Evolutionary conservation across 2,888 invertebrate species (phyloP).

Genomic region (Mythimna vitellina): DNA sequence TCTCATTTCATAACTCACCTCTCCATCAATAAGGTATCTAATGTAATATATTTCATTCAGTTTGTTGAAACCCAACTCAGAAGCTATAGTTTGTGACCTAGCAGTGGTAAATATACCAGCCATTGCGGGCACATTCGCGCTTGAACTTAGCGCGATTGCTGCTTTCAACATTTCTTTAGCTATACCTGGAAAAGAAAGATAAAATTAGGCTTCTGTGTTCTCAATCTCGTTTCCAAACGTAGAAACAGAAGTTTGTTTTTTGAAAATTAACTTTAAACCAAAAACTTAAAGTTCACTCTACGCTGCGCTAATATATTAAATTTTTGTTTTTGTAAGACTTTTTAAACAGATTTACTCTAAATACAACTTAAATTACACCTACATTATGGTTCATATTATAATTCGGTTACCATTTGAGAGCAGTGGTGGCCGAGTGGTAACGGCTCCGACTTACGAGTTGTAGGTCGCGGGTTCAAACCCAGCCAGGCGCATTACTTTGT

Average conservation of each 20-base stretch:
- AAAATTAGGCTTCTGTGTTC: neutral
- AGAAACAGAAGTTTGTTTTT: neutral
- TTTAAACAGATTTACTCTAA: no score
- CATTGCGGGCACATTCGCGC: conserved; percentile 81
- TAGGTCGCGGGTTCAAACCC: no score
- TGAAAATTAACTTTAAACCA: neutral
- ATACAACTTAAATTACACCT: no score
- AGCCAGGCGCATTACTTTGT: no score
- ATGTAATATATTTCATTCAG: conserved; percentile 82
- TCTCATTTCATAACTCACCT: conserved; percentile 69
- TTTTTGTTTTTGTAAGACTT: no score
- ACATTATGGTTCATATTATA: no score
- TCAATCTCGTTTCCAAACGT: neutral
- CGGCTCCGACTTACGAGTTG: no score
- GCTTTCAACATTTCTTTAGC: conserved; percentile 83
- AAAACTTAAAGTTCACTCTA: neutral
- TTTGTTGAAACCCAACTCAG: conserved; percentile 81
- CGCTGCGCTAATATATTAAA: neutral
- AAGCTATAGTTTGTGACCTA: conserved; percentile 75
- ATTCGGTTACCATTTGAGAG: no score
- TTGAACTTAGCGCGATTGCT: conserved; percentile 77
- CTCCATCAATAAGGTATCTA: conserved; percentile 79
- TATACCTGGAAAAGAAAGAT: conserved; percentile 75
- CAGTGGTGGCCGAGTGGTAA: no score
- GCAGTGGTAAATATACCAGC: conserved; percentile 82